Evolutionary conservation across 2,888 invertebrate genomes (phyloP).

Genomic region (Eremobia ochroleuca): DNA sequence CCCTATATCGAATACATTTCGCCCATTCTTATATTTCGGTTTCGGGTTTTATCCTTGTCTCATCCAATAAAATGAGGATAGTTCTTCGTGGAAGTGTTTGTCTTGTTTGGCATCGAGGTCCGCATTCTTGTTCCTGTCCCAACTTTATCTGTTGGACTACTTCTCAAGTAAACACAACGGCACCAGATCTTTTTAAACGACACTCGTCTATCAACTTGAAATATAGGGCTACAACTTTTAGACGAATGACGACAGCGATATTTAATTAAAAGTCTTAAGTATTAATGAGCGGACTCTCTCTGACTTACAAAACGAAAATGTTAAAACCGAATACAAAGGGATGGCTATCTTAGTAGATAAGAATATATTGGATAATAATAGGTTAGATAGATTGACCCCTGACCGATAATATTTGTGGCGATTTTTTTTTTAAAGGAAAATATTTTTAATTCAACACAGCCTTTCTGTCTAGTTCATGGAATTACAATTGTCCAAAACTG

Average conservation of each 20-base stretch:
- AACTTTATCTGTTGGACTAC: slow-evolving; percentile 26
- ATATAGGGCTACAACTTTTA: background rate
- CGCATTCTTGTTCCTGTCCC: slow-evolving; percentile 8
- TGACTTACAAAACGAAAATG: background rate
- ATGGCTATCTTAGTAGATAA: slow-evolving; percentile 1
- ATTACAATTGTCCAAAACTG: background rate
- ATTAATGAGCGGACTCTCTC: slow-evolving; percentile 24
- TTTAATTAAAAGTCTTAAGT: slow-evolving; percentile 23
- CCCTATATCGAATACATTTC: background rate
- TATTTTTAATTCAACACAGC: background rate
- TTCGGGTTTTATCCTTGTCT: slow-evolving; percentile 4
- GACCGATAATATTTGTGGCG: background rate
- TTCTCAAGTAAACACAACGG: slow-evolving; percentile 35
- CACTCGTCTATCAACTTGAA: slow-evolving; percentile 10
- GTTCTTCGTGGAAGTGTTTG: slow-evolving; percentile 41
- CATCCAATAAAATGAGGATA: slow-evolving; percentile 15
- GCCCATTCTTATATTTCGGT: background rate
- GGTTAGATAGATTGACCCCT: background rate
- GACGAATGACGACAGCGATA: background rate
- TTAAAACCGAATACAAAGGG: background rate
- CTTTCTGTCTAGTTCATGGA: background rate
- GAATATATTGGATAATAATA: slow-evolving; percentile 11
- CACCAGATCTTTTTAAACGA: slow-evolving; percentile 32
- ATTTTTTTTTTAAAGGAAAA: background rate
- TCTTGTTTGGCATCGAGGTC: slow-evolving; percentile 32